Evolutionary conservation across 2,888 invertebrate genomes (phyloP).

Genomic region (Embidobia sp.): DNA sequence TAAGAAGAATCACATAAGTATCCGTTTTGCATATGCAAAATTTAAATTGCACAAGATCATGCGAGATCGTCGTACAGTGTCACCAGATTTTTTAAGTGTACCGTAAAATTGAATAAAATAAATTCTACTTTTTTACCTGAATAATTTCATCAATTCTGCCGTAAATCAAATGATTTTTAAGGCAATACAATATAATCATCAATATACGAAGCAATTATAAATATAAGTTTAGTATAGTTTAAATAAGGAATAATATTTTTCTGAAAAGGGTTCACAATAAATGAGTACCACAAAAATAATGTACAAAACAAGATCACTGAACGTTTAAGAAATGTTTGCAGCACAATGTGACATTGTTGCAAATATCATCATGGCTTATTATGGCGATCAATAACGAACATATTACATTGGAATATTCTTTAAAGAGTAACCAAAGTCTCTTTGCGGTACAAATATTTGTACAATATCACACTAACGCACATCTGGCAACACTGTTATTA

Average conservation of each 20-base stretch:
- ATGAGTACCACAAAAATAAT: too few species aligned
- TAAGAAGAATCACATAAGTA: slow-evolving; percentile 51
- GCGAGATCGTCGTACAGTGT: slow-evolving; percentile 32
- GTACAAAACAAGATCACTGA: too few species aligned
- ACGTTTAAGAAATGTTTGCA: slow-evolving; percentile 1
- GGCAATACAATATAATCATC: too few species aligned
- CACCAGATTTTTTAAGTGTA: slow-evolving; percentile 19
- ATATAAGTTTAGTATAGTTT: too few species aligned
- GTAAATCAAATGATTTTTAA: too few species aligned
- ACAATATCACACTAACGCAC: too few species aligned
- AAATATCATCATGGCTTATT: slow-evolving; percentile 25
- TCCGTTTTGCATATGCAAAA: slow-evolving; percentile 30
- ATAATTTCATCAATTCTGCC: too few species aligned
- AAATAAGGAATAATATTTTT: too few species aligned
- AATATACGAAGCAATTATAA: too few species aligned
- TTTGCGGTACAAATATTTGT: neutral
- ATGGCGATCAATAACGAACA: slow-evolving; percentile 36
- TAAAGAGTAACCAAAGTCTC: slow-evolving; percentile 7
- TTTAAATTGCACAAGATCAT: slow-evolving; percentile 26
- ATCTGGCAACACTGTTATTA: slow-evolving; percentile 40
- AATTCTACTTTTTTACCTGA: too few species aligned
- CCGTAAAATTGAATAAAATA: too few species aligned
- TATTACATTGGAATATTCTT: slow-evolving; percentile 8
- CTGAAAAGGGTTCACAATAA: too few species aligned
- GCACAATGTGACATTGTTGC: neutral